These are phyloP conservation scores for Nebria ingens DNA, from an alignment of 1,140 invertebrate genomes.

Conservation along the genomic window DNA sequence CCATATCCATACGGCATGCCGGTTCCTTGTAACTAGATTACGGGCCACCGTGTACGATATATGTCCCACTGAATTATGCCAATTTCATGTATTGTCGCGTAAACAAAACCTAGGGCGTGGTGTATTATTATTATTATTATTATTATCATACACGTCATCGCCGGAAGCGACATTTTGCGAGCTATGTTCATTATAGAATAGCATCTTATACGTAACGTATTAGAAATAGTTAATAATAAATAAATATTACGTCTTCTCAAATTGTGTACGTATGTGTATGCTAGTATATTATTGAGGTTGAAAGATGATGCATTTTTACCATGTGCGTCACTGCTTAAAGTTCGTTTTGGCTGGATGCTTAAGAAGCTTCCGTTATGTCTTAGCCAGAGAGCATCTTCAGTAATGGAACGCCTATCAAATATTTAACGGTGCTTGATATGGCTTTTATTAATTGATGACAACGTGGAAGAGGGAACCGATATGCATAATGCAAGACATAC, in stretches of 20 bases:
- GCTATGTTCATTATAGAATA: too few relatives aligned
- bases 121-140: too few relatives aligned
- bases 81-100: slow-evolving; percentile 8
- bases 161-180: too few relatives aligned
- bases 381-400: slow-evolving; percentile 13
- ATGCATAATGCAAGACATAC: slow-evolving; percentile 31
- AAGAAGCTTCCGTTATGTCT: slow-evolving; percentile 13
- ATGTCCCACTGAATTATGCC: slow-evolving; percentile 8
- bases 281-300: not conserved
- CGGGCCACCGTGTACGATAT: not conserved
- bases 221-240: too few relatives aligned
- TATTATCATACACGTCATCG: slow-evolving; percentile 5
- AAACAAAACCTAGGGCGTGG: slow-evolving; percentile 7
- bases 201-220: too few relatives aligned
- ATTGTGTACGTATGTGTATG: too few relatives aligned
- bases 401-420: slow-evolving; percentile 35
- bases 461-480: slow-evolving; percentile 25
- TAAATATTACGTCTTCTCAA: too few relatives aligned
- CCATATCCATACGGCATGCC: not conserved
- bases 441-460: slow-evolving; percentile 40
- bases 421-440: slow-evolving; percentile 35
- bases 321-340: not conserved
- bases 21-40: slow-evolving; percentile 1
- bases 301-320: not conserved
- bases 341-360: not conserved